Base-by-base conservation (phyloP, 2,888 invertebrate species). In the Noctuana brunneofusca region DNA sequence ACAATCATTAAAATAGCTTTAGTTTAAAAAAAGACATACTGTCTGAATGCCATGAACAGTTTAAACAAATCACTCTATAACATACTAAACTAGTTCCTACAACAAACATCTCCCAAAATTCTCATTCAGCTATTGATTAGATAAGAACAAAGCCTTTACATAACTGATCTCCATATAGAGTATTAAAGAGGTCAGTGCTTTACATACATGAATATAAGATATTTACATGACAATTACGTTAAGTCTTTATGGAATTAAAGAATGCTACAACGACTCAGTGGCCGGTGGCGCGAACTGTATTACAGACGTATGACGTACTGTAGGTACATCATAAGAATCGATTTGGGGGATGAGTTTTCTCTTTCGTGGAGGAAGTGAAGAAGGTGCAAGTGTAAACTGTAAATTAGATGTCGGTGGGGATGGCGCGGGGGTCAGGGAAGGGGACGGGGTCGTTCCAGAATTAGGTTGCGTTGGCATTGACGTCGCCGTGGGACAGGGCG, bases 201-300 rank as follows among this genome's bases (percentile, higher is more conserved):
- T 71, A 71, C 65, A 65, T 65, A 68, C 66, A 62, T 55, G 69
- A 70, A 65, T 49, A 65, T 66, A 64, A 46, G 65, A 71, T 57
- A 60, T 46, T 53, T 59, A 59, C 32, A 32, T 12, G 30, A n/a
- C 20, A 22, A 32, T 32, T 46, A 52, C 14, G 46, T 67, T 35
- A 66, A 69, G 64, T 58, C 12, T 22, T 12, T 20, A 6, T 14
- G 24, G 14, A 14, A 14, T 27, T 18, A 18, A n/a, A 30, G 41
- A 11, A 62, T 70, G 75, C 73, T 79, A 83, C 70, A 79, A 84
- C 64, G 75, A 75, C 63, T 92, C 94, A 86, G 81, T 92, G 90
- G 75, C 78, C 24, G 96, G 94, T 69, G 95, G 94, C 16, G 97
- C 97, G 79, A 96, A 97, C 72, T 96, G 96, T 79, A 97, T 97